Conservation (phyloP, 2,113 vertebrate species). For the Cyprinodon variegatus region DNA sequence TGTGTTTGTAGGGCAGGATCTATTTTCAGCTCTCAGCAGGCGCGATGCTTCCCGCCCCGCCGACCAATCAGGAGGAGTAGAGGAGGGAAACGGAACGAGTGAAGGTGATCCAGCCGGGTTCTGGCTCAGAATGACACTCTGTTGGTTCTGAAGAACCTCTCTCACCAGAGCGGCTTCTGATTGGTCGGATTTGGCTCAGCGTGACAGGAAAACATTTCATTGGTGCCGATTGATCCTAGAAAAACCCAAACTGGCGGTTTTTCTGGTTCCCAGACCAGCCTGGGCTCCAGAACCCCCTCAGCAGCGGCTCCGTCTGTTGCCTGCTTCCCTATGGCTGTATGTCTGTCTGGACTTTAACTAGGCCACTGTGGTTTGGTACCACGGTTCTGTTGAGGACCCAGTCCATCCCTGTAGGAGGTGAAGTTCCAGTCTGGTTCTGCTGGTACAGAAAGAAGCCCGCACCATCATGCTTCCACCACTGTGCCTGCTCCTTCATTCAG, state of each 20-base stretch:
- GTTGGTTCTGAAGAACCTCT: background rate
- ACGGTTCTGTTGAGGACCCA: background rate
- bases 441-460: no score
- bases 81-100: background rate
- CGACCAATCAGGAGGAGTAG: conserved; percentile 12
- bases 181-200: no score
- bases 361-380: background rate
- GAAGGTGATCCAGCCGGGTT: background rate
- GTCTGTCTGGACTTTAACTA: no score
- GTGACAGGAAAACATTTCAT: no score
- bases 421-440: no score
- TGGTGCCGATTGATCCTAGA: background rate
- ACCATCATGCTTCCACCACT: no score
- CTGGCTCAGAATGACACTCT: background rate
- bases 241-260: background rate
- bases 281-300: no score
- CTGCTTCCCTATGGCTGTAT: no score
- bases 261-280: no score
- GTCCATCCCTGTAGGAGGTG: background rate
- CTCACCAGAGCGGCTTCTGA: no score
- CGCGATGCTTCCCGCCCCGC: background rate
- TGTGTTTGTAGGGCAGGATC: conserved; percentile 46
- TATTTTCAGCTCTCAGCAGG: conserved; percentile 49
- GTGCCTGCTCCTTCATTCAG: no score
- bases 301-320: no score